Evolutionary conservation across 2,113 vertebrate genomes (phyloP).

Genomic region (human (Homo sapiens)): DNA sequence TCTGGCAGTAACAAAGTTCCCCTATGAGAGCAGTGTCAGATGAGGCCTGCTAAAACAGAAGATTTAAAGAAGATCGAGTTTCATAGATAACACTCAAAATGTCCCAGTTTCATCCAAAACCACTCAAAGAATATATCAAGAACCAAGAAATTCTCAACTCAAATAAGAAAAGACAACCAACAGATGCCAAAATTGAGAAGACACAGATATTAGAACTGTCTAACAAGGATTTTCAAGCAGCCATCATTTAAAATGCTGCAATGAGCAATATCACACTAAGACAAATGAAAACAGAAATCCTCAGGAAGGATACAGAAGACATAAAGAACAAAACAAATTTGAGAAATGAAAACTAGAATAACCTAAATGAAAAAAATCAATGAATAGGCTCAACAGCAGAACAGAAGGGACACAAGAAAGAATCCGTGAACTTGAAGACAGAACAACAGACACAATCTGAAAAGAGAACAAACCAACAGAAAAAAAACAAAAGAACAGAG

Average conservation of each 20-base stretch:
- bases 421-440: background rate
- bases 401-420: background rate
- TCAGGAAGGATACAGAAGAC: background rate
- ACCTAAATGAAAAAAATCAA: background rate
- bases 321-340: background rate
- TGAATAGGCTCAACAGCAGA: background rate
- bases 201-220: background rate
- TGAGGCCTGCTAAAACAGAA: background rate
- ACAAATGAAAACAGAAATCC: background rate
- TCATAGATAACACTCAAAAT: background rate
- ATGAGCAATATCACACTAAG: background rate
- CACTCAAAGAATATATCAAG: background rate
- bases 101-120: background rate
- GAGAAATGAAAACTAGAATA: background rate
- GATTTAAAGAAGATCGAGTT: background rate
- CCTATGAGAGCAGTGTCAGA: background rate
- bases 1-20: background rate
- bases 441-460: background rate
- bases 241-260: background rate
- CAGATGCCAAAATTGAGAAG: background rate
- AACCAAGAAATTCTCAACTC: background rate
- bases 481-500: too few relatives aligned
- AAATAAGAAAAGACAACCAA: background rate
- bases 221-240: background rate
- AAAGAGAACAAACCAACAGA: background rate